Base-by-base conservation (phyloP, 2,888 invertebrate genomes). In the Drosophila hamatofila region DNA sequence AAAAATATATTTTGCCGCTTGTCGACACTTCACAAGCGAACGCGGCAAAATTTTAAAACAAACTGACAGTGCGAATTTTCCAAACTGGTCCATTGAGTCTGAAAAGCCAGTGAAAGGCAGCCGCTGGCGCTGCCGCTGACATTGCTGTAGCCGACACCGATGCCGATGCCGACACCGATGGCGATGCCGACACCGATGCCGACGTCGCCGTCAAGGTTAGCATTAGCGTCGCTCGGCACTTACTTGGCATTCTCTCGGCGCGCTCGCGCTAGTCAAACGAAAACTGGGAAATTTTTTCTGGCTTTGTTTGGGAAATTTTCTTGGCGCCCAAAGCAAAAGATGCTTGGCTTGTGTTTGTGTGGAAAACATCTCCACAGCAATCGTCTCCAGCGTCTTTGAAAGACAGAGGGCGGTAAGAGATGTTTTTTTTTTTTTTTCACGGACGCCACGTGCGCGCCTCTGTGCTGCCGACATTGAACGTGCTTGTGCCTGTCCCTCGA, bases 61-160 rank as follows among this genome's bases (percentile, higher is more conserved):
- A 91, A 91, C 91, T 91, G 86, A 91, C 75, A 78, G 80, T 86
- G 87, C 75, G 78, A 90, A 89, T 90, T 90, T 91, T 91, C 80
- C 84, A 78, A 87, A 90, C 89, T 81, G 84, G 88, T 87, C 88
- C 90, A 80, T 79, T 70, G 57, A 58, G 72, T 73, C 81, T 59
- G 75, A 80, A 84, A 79, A 74, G 70, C 81, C 61, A 85, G 81
- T 78, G 83, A 81, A 75, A 81, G 67, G 69, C 79, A 69, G 52
- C 67, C 70, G 73, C 75, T 59, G 83, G 49, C 59, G 58, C 58
- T 33, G 66, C 18, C 59, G 7, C 56, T 23, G 62, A 23, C 37
- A 57, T 56, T 54, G 69, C 9, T 58, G 9, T 46, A 21, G 59
- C 67, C 72, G 71, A 48, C 27, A 59, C 46, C 49, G 30, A 39